Base-by-base conservation (phyloP, 2,888 invertebrate species). In the Agrotis exclamationis region DNA sequence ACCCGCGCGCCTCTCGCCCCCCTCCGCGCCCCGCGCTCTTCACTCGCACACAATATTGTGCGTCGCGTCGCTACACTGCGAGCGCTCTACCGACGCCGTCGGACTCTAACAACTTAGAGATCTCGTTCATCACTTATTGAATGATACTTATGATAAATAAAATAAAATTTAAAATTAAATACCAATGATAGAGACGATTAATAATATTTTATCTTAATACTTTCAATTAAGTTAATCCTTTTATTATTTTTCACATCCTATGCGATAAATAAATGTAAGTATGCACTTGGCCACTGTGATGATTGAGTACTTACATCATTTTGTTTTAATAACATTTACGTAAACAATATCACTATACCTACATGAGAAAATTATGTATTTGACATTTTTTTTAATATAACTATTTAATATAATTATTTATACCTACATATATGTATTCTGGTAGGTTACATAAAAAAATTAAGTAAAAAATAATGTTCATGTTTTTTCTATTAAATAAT, bases 21-120 rank as follows among this genome's bases (percentile, higher is more conserved):
- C 57, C 83, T 76, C 81, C 79, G 80, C 76, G 65, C 74, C 78
- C 78, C 74, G 13, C 76, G 70, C 79, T 66, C 73, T 53, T 51
- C 45, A 45, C 62, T 69, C 69, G 56, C 60, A 64, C 67, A 70
- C 79, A 70, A 60, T 63, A 63, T 39, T 54, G 76, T 80, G 78
- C 82, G 72, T 83, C 76, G 86, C 83, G 73, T 63, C 85, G 76
- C 84, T 80, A 82, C 79, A 82, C 79, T 80, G 73, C 76, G 57
- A 54, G 63, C 80, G 77, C 74, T 70, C 60, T 62, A 67, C 75
- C 54, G 70, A 47, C 70, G 84, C 82, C 84, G 81, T 70, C 78
- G 84, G 79, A 77, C 60, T 63, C 69, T 60, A 59, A 54, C 48
- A 16, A 45, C 63, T 44, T 59, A 66, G n/a, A 69, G 28, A 65